phyloP scores from a whole-genome alignment of 2,888 invertebrate species.

The Acanthococcus lagerstroemiae region DNA sequence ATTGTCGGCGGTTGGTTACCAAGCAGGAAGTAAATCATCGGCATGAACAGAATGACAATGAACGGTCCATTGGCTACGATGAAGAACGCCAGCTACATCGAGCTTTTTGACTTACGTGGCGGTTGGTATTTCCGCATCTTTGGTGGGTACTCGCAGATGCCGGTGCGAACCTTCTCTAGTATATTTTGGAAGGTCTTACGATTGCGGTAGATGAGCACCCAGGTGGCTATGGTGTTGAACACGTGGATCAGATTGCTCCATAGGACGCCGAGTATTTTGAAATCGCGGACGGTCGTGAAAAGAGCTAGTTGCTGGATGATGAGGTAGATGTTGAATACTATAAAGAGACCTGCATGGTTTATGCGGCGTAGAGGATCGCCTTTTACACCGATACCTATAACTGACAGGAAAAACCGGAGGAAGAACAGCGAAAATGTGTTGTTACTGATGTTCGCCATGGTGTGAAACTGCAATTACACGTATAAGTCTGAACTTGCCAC shows the following conservation, averaged over 20 bases:
- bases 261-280: not conserved
- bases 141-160: conserved; percentile 3
- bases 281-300: not conserved
- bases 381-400: not conserved
- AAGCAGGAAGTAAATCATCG: not conserved
- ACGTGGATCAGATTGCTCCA: not conserved
- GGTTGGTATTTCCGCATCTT: not conserved
- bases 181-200: not conserved
- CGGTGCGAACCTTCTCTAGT: not conserved
- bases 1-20: not conserved
- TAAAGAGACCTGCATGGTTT: not conserved
- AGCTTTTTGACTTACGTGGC: not conserved
- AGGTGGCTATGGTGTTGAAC: not conserved
- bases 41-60: not conserved
- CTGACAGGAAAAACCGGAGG: not conserved
- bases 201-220: not conserved
- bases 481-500: too few species aligned
- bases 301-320: not conserved
- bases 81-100: not conserved
- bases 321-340: not conserved
- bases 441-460: not conserved
- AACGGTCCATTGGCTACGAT: not conserved
- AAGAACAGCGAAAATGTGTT: not conserved
- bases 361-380: not conserved
- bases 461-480: not conserved